Evolutionary conservation across 2,797 vertebrate genomes (phyloP), one percentile per base, ranked within the genome.

Genomic region (Jordanella pulchra): DNA sequence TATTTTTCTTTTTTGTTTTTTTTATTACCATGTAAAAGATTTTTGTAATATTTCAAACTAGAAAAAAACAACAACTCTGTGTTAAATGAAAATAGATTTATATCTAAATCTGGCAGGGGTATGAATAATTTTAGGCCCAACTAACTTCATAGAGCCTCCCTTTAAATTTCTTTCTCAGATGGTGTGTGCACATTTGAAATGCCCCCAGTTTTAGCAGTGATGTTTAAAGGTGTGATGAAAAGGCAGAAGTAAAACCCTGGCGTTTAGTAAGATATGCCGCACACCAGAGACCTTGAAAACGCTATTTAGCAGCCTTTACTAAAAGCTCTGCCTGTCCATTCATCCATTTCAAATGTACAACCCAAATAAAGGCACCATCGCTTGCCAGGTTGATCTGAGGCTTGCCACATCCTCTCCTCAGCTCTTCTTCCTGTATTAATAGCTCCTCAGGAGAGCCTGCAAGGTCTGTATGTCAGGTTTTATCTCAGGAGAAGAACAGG

Each of bases 401-500:
- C 86, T 85, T 61, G 55, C 81, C 86, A 84, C 80, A 82, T 79
- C 77, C 73, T 77, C 81, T 86, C 79, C 78, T 84, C 86, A 84
- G 86, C 86, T 89, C 58, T 76, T 79, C 78, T 83, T 79, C 78
- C 72, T 51, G 81, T 92, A 94, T 94, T 94, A 94, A 94, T 94
- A 94, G 92, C 91, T 91, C 86, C 93, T 94, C 94, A 60, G 85
- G 93, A 94, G 93, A 95, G 88, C 78, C 77, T 44, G 80, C 87
- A 84, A 89, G 87, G 87, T 89, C 91, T 89, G 86, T 78, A 86
- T 85, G 89, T 93, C 93, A 93, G 87, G 89, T 87, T 90, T 86
- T 90, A 91, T 94, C 94, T 95, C 93, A 76, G 81, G 94, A 94
- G 92, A 88, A 93, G 91, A 89, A 84, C 78, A 77, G 64, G 71